Evolutionary conservation across 2,888 invertebrate genomes (phyloP), one percentile per base, ranked within the genome.

Genomic region (Andrena fulva): DNA sequence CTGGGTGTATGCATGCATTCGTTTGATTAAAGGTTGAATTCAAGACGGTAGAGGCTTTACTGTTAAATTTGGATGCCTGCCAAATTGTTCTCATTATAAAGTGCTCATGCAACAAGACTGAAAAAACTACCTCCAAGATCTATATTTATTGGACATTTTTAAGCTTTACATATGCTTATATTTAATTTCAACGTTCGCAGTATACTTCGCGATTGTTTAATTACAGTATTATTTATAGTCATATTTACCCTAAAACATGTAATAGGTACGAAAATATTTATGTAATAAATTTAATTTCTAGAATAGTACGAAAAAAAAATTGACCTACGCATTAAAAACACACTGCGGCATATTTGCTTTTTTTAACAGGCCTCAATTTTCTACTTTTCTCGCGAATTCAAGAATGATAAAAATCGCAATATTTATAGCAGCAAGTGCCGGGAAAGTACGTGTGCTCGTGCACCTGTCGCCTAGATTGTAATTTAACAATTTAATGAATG

Each of bases 71-170:
- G 88, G 87, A 86, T 56, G 8, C 2, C 10, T 73, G 87, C 88
- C 88, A 88, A 85, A 82, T 87, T 85, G 82, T 56, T 87, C 67
- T 84, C 72, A 85, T 87, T 87, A 85, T 66, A 52, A 74, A 72
- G 52, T 68, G 64, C 63, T 82, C 66, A 75, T 82, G 78, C 64
- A 82, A 71, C 24, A 20, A 42, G 64, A 29, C 54, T 60, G 56
- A 81, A 78, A 76, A 68, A 69, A 77, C 50, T 50, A 29, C 16
- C 29, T 59, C 24, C 42, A 48, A 56, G 33, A 29, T 63, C 33
- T 82, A 73, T 77, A 77, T 73, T 56, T 27, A 54, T 73, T 68
- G 52, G 52, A 60, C 31, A 56, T 3, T 16, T 78, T 24, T 63
- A 35, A 71, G 63, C 4, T 67, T 56, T 7, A 16, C 2, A 20